Percentiles rank a stretch among this genome's conserved stretches.
Evolutionary conservation across 2,888 invertebrate genomes (phyloP).

Genomic region (Cataglyphis rosenhaueri): DNA sequence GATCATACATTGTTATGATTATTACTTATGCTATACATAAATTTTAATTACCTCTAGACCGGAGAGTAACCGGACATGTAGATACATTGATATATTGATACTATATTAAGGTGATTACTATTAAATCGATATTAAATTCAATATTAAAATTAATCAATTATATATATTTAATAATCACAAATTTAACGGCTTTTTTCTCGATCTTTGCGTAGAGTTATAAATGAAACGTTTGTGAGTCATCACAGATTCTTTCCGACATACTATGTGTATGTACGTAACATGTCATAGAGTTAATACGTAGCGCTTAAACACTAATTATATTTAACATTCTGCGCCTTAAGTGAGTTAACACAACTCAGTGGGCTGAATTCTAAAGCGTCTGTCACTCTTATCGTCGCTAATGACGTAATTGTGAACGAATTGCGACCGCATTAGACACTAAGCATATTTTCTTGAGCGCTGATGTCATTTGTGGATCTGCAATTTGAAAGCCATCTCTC

Average conservation of each 20-base stretch:
- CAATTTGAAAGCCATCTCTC: slow-evolving; percentile 50
- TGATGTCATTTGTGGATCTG: slow-evolving; percentile 68
- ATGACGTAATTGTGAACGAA: slow-evolving; percentile 69
- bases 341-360: not conserved
- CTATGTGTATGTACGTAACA: not conserved
- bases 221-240: not conserved
- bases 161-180: not conserved
- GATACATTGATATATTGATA: not conserved
- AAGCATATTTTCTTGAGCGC: slow-evolving; percentile 65
- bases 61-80: not conserved
- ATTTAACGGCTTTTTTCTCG: not conserved
- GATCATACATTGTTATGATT: not conserved
- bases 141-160: not conserved
- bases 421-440: slow-evolving; percentile 57
- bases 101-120: not conserved
- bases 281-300: slow-evolving; percentile 13
- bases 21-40: not conserved
- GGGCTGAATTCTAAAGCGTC: slow-evolving; percentile 22
- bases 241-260: not conserved
- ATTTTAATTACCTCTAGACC: slow-evolving; percentile 5
- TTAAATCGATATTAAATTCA: not conserved
- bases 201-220: not conserved
- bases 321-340: slow-evolving; percentile 18
- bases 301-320: slow-evolving; percentile 12
- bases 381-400: slow-evolving; percentile 41